phyloP scores from a whole-genome alignment of 1,140 invertebrate species.

The Solenopsis fugax region DNA sequence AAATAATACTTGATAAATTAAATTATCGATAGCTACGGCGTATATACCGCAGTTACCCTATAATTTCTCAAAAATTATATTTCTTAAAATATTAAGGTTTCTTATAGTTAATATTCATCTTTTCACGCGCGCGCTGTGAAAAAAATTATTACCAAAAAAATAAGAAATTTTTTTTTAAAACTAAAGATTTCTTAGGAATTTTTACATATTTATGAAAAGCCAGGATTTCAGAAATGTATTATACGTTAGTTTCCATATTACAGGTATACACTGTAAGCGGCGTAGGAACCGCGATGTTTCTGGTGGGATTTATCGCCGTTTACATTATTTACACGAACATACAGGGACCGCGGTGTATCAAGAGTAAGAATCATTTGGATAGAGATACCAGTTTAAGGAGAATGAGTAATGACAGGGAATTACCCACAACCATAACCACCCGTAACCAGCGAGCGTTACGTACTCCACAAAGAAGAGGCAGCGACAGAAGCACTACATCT shows the following conservation, averaged over 20 bases:
- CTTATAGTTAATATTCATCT: background rate
- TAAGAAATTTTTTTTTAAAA: background rate
- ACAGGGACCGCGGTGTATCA: constrained; percentile 74
- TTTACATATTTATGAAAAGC: background rate
- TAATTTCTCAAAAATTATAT: background rate
- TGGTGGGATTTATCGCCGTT: constrained; percentile 82
- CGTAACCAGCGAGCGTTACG: constrained; percentile 60
- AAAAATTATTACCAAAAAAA: background rate
- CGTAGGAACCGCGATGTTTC: constrained; percentile 83
- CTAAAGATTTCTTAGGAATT: background rate
- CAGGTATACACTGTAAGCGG: constrained; percentile 83
- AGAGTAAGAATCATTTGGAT: constrained; percentile 71
- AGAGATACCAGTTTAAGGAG: constrained; percentile 80
- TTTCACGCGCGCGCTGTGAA: background rate
- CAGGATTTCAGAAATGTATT: background rate
- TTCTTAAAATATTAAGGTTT: background rate
- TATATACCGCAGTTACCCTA: too few relatives aligned
- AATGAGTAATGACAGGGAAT: constrained; percentile 79
- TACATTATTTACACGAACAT: constrained; percentile 83
- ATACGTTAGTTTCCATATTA: background rate
- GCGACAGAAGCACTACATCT: constrained; percentile 76
- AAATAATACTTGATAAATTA: too few relatives aligned
- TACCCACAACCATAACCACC: constrained; percentile 63
- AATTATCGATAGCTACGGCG: too few relatives aligned
- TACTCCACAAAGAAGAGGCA: constrained; percentile 73